Base-by-base conservation (phyloP, 2,888 invertebrate species). In the Phytoseiulus persimilis region DNA sequence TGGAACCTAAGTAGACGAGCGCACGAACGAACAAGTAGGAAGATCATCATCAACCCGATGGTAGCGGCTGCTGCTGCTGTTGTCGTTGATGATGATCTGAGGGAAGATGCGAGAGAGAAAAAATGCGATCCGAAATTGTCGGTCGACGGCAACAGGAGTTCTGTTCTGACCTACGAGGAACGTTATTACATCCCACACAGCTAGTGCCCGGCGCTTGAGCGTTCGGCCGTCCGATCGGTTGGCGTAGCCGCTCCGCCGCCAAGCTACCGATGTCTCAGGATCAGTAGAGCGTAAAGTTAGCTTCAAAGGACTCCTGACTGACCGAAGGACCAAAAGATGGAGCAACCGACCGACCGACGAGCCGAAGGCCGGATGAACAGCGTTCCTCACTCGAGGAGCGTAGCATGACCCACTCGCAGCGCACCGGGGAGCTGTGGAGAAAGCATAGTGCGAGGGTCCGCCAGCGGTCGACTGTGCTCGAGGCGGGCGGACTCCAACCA, bases 271-370 rank as follows among this genome's bases (percentile, higher is more conserved):
- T 87, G 32, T 87, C 33, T 87, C 87, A 32, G 32, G 45, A 23
- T 45, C 87, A 87, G 28, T 39, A 45, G 87, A 33, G 87, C 87
- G 87, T 33, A 33, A 87, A 87, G 87, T 33, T 87, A 87, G 33
- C 87, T 33, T 87, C 87, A 87, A 32, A 18, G 32, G 33, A 87
- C 87, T 5, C 14, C 32, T 45, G 87, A 84, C 46, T 14, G 46
- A 46, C 46, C 46, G 46, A 46, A 46, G 46, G 46, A 46, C n/a
- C n/a, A n/a, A n/a, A n/a, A n/a, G n/a, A n/a, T n/a, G n/a, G n/a
- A 9, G 9, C 39, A 6, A 3, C 39, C 9, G 39, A 39, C 39
- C 39, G 39, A 39, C 32, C 39, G 87, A 87, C 65, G 11, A 23
- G 18, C 65, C 65, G 65, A 65, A 65, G 65, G 65, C 14, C 65